Base-by-base conservation (phyloP, 2,113 vertebrate species). In the Nasalis larvatus region DNA sequence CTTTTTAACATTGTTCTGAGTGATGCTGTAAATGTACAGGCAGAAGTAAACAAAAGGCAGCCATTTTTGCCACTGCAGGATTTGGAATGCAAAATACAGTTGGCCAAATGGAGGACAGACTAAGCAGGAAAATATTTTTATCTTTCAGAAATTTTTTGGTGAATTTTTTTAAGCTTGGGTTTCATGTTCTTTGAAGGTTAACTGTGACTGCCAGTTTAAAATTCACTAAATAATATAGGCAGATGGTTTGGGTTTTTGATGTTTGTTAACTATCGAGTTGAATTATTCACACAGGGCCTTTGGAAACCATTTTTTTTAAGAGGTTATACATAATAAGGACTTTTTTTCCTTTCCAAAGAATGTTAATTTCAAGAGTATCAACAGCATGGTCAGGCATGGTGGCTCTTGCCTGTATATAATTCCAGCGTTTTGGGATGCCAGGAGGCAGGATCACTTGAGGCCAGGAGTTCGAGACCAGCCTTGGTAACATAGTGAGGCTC, bases 11-110 rank as follows among this genome's bases (percentile, higher is more conserved):
- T 49, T 83, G 88, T 97, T 97, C 92, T 3, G 37, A 86, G 88
- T 1, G 20, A 86, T 91, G 90, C 95, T 98, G 77, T 97, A 95
- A 97, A 93, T 96, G 96, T 97, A 95, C 71, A 66, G 0, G 8
- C 95, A 93, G 96, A 52, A 97, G 37, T 11, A 6, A 97, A 86
- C 45, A 76, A 40, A 98, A 97, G 21, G 78, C 63, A 92, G 42
- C 81, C 94, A 81, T 17, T 69, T 96, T 84, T 97, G 47, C 45
- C 92, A 90, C 78, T 97, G 69, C n/a, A 54, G 69, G 14, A 54
- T 35, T 95, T 30, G 0, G 68, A 90, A 95, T 94, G 77, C 1
- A 6, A 87, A 80, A 40, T 4, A 47, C 54, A 63, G 37, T 90
- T 90, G 52, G 49, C 52, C 94, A 94, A 45, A 69, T 81, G 82